Evolutionary conservation across 2,113 vertebrate species (phyloP).

Genomic region (Dascyllus trimaculatus): DNA sequence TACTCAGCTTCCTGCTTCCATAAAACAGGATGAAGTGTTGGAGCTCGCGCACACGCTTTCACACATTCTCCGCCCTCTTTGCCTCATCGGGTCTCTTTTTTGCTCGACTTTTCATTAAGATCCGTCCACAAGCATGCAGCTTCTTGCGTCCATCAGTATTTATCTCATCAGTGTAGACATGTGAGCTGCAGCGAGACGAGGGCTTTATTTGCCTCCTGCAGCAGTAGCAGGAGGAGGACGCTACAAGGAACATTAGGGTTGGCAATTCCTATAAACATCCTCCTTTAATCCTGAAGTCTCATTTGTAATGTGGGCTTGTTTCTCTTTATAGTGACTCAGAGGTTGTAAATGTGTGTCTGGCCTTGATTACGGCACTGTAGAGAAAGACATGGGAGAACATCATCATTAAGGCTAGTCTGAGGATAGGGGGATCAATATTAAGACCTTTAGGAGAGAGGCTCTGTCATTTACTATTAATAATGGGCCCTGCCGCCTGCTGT

Average conservation of each 20-base stretch:
- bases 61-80: slow-evolving; percentile 1
- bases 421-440: slow-evolving; percentile 73
- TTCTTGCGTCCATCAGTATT: slow-evolving; percentile 20
- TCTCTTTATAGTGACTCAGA: slow-evolving; percentile 49
- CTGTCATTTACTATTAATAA: slow-evolving; percentile 80
- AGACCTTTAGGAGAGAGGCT: slow-evolving; percentile 71
- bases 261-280: slow-evolving; percentile 45
- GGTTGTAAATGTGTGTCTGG: slow-evolving; percentile 68
- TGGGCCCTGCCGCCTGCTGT: slow-evolving; percentile 56
- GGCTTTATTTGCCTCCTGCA: slow-evolving; percentile 28
- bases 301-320: slow-evolving; percentile 48
- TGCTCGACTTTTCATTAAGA: slow-evolving; percentile 56
- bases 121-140: slow-evolving; percentile 19
- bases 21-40: background rate
- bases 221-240: slow-evolving; percentile 8
- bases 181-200: slow-evolving; percentile 12
- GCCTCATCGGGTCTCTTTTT: background rate
- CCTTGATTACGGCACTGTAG: slow-evolving; percentile 57
- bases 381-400: slow-evolving; percentile 62
- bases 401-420: slow-evolving; percentile 71
- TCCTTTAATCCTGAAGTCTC: slow-evolving; percentile 50
- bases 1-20: slow-evolving; percentile 1
- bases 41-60: background rate
- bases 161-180: slow-evolving; percentile 38
- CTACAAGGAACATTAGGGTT: slow-evolving; percentile 36